phyloP scores from a whole-genome alignment of 2,888 invertebrate genomes.

The Mythimna vitellina region DNA sequence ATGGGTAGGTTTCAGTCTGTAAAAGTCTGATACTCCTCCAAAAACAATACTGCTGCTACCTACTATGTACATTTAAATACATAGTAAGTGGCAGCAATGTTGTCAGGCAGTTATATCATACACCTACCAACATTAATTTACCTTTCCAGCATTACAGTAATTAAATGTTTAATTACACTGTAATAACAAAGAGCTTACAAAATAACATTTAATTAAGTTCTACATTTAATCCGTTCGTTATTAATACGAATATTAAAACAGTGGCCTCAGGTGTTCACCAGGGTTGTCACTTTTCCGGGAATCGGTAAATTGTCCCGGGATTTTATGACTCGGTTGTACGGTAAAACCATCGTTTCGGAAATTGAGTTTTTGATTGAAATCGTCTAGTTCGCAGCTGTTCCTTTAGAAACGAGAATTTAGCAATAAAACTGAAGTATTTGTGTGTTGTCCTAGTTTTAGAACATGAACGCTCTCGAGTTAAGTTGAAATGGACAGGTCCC shows the following conservation, averaged over 20 bases:
- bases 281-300: slow-evolving; percentile 37
- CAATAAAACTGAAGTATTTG: not conserved
- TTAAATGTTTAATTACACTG: not conserved
- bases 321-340: slow-evolving; percentile 27
- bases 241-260: slow-evolving; percentile 15
- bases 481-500: not conserved
- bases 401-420: slow-evolving; percentile 3
- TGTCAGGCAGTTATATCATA: not conserved
- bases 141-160: not conserved
- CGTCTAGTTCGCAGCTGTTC: slow-evolving; percentile 20
- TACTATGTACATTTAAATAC: too few relatives aligned
- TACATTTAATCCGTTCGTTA: slow-evolving; percentile 36
- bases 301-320: slow-evolving; percentile 27
- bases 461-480: not conserved
- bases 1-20: too few relatives aligned
- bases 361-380: slow-evolving; percentile 47
- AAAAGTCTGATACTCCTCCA: too few relatives aligned
- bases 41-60: too few relatives aligned
- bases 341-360: slow-evolving; percentile 34
- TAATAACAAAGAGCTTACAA: slow-evolving; percentile 17
- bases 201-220: slow-evolving; percentile 39
- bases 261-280: slow-evolving; percentile 42
- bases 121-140: not conserved
- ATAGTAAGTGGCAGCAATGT: too few relatives aligned
- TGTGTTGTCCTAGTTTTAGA: not conserved